A percentile compares a stretch with the other conserved stretches of the same genome.
Conservation (phyloP, 1,140 invertebrate genomes). For the Anoplophora glabripennis region DNA sequence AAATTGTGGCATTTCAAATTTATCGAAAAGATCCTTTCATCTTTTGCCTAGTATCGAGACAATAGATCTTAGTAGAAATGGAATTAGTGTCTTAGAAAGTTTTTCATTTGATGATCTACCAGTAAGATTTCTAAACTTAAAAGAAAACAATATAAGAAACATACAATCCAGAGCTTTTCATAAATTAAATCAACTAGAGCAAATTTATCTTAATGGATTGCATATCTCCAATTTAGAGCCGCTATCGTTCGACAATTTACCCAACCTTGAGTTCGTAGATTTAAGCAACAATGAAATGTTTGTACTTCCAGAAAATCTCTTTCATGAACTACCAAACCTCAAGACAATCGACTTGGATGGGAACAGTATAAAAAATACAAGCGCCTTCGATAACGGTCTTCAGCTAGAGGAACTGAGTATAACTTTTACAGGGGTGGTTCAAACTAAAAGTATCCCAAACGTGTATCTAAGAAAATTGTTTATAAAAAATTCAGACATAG, state of each 20-base stretch:
- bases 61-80: neutral
- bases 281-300: conserved; percentile 1
- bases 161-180: neutral
- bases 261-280: neutral
- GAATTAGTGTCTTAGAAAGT: neutral
- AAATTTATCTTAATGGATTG: neutral
- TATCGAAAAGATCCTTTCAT: too few species aligned
- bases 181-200: neutral
- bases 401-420: neutral
- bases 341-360: neutral
- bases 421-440: neutral
- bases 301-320: neutral
- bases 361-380: neutral
- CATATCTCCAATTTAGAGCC: conserved; percentile 1
- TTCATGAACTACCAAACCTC: neutral
- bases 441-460: neutral
- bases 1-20: too few species aligned
- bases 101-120: neutral
- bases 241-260: neutral
- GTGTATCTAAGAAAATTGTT: neutral
- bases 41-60: too few species aligned
- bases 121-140: neutral
- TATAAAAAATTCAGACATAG: neutral
- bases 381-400: neutral
- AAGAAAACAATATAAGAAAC: conserved; percentile 1